Percentiles rank a stretch among this genome's conserved stretches.
Conservation (phyloP, 2,888 invertebrate species). For the Epinotia brunnichana region DNA sequence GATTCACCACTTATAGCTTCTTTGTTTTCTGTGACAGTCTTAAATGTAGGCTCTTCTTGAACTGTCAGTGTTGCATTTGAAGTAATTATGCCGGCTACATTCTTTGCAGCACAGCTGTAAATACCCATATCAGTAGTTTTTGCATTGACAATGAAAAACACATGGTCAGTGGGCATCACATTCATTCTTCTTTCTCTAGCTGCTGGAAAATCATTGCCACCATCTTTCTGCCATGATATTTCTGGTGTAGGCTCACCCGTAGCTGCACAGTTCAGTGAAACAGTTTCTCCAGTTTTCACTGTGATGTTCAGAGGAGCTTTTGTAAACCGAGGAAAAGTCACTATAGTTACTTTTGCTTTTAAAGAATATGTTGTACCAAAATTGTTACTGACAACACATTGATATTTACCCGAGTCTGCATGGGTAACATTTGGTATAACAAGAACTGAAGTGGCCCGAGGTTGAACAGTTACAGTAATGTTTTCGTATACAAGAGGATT, state of each 20-base stretch:
- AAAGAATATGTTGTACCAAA: slow-evolving; percentile 95
- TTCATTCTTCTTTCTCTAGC: slow-evolving; percentile 96
- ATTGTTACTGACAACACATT: slow-evolving; percentile 95
- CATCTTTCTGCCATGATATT: slow-evolving; percentile 95
- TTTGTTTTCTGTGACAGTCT: slow-evolving; percentile 93
- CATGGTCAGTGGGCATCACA: slow-evolving; percentile 95
- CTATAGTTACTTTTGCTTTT: slow-evolving; percentile 93
- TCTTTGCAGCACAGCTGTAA: slow-evolving; percentile 96
- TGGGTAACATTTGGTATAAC: slow-evolving; percentile 90
- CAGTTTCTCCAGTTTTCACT: slow-evolving; percentile 92
- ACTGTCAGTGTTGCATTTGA: slow-evolving; percentile 94
- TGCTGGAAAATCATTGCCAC: slow-evolving; percentile 97
- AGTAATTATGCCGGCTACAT: slow-evolving; percentile 93
- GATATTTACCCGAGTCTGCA: slow-evolving; percentile 93
- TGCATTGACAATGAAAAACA: slow-evolving; percentile 96
- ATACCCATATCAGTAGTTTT: slow-evolving; percentile 94
- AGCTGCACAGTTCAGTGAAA: slow-evolving; percentile 95
- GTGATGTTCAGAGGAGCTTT: slow-evolving; percentile 93
- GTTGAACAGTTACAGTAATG: slow-evolving; percentile 81
- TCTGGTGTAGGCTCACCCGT: slow-evolving; percentile 94
- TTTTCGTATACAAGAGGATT: slow-evolving; percentile 76
- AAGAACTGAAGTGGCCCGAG: slow-evolving; percentile 88
- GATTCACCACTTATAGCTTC: slow-evolving; percentile 92
- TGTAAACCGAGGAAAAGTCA: slow-evolving; percentile 93
- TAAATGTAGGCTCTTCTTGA: slow-evolving; percentile 93